Percentiles rank a stretch among this genome's conserved stretches.
phyloP scores from a whole-genome alignment of 2,797 vertebrate species.

The Tinamus major region DNA sequence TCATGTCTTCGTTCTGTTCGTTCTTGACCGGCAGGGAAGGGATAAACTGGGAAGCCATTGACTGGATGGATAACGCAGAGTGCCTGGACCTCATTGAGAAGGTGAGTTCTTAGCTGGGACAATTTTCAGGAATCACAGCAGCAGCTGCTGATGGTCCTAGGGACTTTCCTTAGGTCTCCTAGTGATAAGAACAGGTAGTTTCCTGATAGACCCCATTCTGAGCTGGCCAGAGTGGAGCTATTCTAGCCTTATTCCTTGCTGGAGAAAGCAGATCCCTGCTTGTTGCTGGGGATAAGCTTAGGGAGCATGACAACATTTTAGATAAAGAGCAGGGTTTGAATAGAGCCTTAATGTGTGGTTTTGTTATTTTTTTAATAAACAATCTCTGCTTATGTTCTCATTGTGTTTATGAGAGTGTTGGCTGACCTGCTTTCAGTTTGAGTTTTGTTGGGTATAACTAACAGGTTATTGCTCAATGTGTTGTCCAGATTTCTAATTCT shows the following conservation, averaged over 20 bases:
- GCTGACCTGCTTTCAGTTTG: background rate
- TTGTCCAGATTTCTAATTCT: conserved; percentile 18
- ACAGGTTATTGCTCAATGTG: background rate
- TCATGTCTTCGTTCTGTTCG: conserved; percentile 31
- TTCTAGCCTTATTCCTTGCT: background rate
- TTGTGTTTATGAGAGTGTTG: background rate
- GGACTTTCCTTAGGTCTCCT: background rate
- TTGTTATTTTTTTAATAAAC: background rate
- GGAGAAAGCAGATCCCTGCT: background rate
- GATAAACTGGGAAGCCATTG: conserved; percentile 92
- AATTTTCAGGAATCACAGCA: background rate
- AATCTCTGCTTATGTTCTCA: background rate
- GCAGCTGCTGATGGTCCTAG: background rate
- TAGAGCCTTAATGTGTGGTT: background rate
- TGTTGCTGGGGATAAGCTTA: background rate
- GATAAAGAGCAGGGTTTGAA: background rate
- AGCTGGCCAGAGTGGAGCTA: background rate
- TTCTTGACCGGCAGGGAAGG: conserved; percentile 83
- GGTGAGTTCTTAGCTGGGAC: conserved; percentile 73
- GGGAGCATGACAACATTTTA: background rate
- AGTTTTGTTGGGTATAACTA: background rate
- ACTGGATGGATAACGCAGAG: conserved; percentile 96
- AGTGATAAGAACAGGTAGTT: background rate
- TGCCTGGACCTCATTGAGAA: conserved; percentile 94
- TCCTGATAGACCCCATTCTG: background rate